A percentile compares a stretch with the other conserved stretches of the same genome.
Evolutionary conservation across 2,888 invertebrate genomes (phyloP).

Genomic region (Hypselothyrea guttata): DNA sequence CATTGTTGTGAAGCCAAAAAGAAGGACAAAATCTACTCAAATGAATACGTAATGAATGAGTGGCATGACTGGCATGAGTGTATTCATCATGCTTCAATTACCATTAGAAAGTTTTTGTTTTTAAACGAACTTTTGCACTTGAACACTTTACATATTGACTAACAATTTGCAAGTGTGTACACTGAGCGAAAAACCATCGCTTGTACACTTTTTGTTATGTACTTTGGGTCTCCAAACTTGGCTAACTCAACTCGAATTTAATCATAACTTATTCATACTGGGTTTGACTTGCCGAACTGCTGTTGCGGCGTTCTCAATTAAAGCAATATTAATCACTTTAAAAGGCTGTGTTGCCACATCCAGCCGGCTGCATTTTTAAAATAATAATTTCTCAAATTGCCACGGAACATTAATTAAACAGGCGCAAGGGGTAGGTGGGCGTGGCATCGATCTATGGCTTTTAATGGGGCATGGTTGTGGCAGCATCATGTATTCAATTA

Average conservation of each 20-base stretch:
- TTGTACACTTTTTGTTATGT: too few species aligned
- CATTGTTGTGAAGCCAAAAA: constrained; percentile 8
- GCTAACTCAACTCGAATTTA: too few species aligned
- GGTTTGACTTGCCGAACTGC: not conserved
- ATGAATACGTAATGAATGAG: constrained; percentile 27
- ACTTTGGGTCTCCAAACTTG: too few species aligned
- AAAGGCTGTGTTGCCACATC: constrained; percentile 34
- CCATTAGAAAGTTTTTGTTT: constrained; percentile 16
- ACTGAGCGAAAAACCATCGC: constrained; percentile 1
- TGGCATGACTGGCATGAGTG: not conserved
- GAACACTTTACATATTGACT: not conserved
- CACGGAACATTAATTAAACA: constrained; percentile 56
- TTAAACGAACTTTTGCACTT: constrained; percentile 19
- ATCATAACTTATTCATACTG: too few species aligned
- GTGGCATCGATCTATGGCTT: constrained; percentile 28
- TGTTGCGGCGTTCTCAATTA: not conserved
- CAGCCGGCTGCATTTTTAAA: constrained; percentile 13
- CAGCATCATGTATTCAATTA: constrained; percentile 25
- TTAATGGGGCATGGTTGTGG: constrained; percentile 4
- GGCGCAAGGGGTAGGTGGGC: constrained; percentile 10
- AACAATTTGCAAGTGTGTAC: not conserved
- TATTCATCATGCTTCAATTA: constrained; percentile 7
- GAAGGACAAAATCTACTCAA: constrained; percentile 1
- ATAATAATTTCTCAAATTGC: constrained; percentile 48
- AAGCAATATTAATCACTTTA: constrained; percentile 59